Conservation (phyloP, 2,888 invertebrate genomes). For the Ennomos fuscantarius region DNA sequence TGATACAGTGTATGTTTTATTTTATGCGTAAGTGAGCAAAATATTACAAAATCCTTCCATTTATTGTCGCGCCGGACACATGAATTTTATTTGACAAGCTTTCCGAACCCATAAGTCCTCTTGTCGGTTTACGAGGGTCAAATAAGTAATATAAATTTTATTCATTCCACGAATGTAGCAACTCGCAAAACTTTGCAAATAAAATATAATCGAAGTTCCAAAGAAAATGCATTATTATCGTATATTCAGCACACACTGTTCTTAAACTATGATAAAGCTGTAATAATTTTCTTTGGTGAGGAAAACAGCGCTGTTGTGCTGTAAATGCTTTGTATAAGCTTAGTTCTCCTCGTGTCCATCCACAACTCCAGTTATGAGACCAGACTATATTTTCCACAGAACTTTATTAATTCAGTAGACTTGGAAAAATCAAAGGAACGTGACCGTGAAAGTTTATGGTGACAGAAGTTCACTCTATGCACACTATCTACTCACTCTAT, state of each 20-base stretch:
- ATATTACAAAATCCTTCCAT: conserved; percentile 21
- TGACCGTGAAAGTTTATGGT: too few relatives aligned
- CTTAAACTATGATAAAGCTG: conserved; percentile 21
- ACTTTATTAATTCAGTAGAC: too few relatives aligned
- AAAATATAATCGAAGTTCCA: conserved; percentile 28
- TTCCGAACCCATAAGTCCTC: conserved; percentile 38
- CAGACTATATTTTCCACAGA: too few relatives aligned
- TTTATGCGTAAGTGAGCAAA: conserved; percentile 1
- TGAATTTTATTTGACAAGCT: conserved; percentile 42
- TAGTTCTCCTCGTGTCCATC: too few relatives aligned
- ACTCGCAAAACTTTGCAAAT: conserved; percentile 33
- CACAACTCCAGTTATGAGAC: too few relatives aligned
- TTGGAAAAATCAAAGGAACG: too few relatives aligned
- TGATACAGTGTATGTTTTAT: neutral
- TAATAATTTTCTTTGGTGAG: conserved; percentile 7
- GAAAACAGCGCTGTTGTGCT: conserved; percentile 1
- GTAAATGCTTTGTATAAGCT: neutral
- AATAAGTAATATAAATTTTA: conserved; percentile 39
- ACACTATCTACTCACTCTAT: too few relatives aligned
- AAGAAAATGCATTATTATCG: conserved; percentile 24
- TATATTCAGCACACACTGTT: conserved; percentile 19
- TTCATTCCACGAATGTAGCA: conserved; percentile 35
- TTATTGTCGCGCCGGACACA: conserved; percentile 32
- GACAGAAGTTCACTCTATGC: too few relatives aligned
- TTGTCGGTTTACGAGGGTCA: conserved; percentile 39